Evolutionary conservation across 1,140 invertebrate species (phyloP).

Genomic region (Microplitis demolitor): DNA sequence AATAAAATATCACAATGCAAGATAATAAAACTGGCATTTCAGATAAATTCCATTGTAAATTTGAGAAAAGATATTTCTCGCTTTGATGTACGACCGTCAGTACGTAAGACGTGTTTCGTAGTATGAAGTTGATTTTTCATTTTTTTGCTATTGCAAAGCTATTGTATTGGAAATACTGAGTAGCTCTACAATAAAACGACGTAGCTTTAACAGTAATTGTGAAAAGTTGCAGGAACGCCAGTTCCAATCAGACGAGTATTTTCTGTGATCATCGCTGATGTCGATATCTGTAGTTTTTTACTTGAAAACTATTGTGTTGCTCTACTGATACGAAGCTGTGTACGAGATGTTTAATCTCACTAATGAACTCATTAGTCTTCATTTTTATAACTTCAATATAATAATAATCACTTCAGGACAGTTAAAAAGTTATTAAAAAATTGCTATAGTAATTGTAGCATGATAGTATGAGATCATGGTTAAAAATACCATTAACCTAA

Average conservation of each 20-base stretch:
- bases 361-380: neutral
- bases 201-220: slow-evolving; percentile 44
- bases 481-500: too few species aligned
- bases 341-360: neutral
- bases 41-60: neutral
- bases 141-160: slow-evolving; percentile 36
- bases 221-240: slow-evolving; percentile 49
- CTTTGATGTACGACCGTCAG: neutral
- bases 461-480: too few species aligned
- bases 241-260: slow-evolving; percentile 48
- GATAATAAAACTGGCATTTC: neutral
- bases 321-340: neutral
- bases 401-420: too few species aligned
- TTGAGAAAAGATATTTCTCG: neutral
- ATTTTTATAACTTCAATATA: neutral
- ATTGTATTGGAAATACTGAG: slow-evolving; percentile 38
- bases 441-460: too few species aligned
- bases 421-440: too few species aligned
- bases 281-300: slow-evolving; percentile 24
- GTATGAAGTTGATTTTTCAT: slow-evolving; percentile 8
- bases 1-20: neutral
- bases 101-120: neutral
- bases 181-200: slow-evolving; percentile 21
- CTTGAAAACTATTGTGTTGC: neutral
- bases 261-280: slow-evolving; percentile 27